These are phyloP conservation scores for Bombylius discolor DNA, from an alignment of 2,888 invertebrate species.

Conservation along the genomic window DNA sequence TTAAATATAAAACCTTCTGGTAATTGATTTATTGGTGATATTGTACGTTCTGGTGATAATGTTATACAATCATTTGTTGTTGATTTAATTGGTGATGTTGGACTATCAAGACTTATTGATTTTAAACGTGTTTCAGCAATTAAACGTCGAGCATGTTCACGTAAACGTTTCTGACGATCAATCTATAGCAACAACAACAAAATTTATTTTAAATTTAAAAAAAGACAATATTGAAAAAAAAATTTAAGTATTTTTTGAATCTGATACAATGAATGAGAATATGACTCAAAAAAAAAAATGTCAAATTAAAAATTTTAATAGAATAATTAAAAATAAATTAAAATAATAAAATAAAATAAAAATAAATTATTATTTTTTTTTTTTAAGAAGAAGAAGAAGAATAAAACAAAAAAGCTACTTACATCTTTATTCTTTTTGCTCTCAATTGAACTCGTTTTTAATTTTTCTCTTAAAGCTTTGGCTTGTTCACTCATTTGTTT, in stretches of 20 bases:
- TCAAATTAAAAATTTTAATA: too few relatives aligned
- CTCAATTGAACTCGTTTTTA: conserved; percentile 28
- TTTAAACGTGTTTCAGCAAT: conserved; percentile 70
- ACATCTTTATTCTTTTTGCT: conserved; percentile 29
- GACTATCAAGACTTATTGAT: conserved; percentile 26
- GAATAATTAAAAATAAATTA: not conserved
- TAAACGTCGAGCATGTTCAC: conserved; percentile 77
- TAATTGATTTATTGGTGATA: conserved; percentile 31
- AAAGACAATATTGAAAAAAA: too few relatives aligned
- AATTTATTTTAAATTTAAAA: too few relatives aligned
- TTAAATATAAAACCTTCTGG: conserved; percentile 19
- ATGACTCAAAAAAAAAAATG: too few relatives aligned
- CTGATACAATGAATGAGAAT: too few relatives aligned
- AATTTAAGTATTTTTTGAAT: too few relatives aligned
- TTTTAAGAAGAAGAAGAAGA: not conserved
- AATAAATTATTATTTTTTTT: too few relatives aligned
- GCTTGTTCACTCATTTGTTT: conserved; percentile 39
- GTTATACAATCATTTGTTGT: conserved; percentile 27
- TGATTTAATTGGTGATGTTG: conserved; percentile 31
- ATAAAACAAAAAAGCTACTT: conserved; percentile 23
- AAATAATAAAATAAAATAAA: not conserved
- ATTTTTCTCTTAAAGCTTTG: conserved; percentile 36
- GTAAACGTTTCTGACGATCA: conserved; percentile 70
- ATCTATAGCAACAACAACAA: conserved; percentile 39
- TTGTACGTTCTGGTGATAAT: conserved; percentile 32